A percentile compares a stretch with the other conserved stretches of the same genome.
Evolutionary conservation across 2,888 invertebrate species (phyloP).

Genomic region (Hirtodrosophila duncani): DNA sequence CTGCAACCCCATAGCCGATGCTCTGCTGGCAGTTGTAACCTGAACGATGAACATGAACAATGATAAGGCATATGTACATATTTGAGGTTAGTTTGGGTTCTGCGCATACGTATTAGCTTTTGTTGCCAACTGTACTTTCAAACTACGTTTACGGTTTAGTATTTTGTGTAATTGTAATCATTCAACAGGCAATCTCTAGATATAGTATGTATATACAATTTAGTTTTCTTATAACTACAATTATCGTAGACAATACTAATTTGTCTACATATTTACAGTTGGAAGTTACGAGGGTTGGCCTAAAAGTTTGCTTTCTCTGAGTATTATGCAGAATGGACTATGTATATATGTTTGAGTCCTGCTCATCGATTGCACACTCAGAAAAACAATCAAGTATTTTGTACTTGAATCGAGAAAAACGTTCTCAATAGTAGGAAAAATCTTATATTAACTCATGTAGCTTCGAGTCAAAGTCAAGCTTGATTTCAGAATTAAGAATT

Average conservation of each 20-base stretch:
- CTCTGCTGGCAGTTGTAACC: slow-evolving; percentile 77
- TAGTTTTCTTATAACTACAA: not conserved
- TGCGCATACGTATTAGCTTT: not conserved
- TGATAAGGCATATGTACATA: not conserved
- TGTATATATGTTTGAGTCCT: too few species aligned
- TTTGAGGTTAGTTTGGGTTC: slow-evolving; percentile 8
- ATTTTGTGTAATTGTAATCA: not conserved
- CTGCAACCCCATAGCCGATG: slow-evolving; percentile 42
- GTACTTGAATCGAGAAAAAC: too few species aligned
- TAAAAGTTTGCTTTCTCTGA: slow-evolving; percentile 48
- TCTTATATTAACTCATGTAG: too few species aligned
- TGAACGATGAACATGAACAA: slow-evolving; percentile 27
- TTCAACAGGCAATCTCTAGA: not conserved
- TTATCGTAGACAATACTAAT: slow-evolving; percentile 14
- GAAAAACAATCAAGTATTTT: too few species aligned
- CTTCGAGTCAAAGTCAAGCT: too few species aligned
- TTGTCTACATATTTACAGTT: slow-evolving; percentile 49
- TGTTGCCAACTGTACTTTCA: slow-evolving; percentile 7
- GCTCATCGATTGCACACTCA: too few species aligned
- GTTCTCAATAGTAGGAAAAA: too few species aligned
- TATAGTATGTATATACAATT: not conserved
- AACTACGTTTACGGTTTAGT: not conserved
- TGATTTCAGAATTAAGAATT: too few species aligned
- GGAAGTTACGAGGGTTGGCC: slow-evolving; percentile 47
- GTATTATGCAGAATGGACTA: too few species aligned